A percentile compares a stretch with the other conserved stretches of the same genome.
Conservation (phyloP, 2,113 vertebrate genomes). For the Tragelaphus buxtoni region DNA sequence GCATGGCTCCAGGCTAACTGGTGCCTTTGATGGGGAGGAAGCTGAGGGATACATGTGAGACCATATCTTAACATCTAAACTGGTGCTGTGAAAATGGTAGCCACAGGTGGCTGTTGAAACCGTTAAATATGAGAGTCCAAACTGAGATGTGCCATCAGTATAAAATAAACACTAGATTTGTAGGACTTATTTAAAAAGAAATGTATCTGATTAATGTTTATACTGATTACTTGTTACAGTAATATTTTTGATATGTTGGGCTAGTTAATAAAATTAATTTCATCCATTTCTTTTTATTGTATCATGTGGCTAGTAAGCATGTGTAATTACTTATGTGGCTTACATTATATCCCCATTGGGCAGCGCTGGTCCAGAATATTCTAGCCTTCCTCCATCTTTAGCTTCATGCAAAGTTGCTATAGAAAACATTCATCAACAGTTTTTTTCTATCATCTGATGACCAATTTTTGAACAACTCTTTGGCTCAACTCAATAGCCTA, state of each 20-base stretch:
- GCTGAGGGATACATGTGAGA: not conserved
- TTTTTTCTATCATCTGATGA: not conserved
- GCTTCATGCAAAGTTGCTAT: not conserved
- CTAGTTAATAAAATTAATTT: not conserved
- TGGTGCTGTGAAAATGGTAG: no score
- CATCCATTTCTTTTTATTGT: not conserved
- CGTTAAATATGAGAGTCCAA: not conserved
- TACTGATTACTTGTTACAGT: not conserved
- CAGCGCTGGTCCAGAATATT: rapidly evolving
- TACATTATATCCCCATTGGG: not conserved
- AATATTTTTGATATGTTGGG: not conserved
- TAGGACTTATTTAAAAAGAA: not conserved
- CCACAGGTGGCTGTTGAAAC: not conserved
- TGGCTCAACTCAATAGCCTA: not conserved
- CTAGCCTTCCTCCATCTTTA: not conserved
- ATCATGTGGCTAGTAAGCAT: not conserved
- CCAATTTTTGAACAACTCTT: not conserved
- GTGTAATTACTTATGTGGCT: not conserved
- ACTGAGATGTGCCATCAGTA: not conserved
- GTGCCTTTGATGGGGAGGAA: not conserved
- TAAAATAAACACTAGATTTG: not conserved
- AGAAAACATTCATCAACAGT: not conserved
- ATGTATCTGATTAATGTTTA: not conserved
- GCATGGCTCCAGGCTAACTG: not conserved
- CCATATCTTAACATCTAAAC: rapidly evolving